Base-by-base conservation (phyloP, 2,113 vertebrate genomes). In the Balaeniceps rex region DNA sequence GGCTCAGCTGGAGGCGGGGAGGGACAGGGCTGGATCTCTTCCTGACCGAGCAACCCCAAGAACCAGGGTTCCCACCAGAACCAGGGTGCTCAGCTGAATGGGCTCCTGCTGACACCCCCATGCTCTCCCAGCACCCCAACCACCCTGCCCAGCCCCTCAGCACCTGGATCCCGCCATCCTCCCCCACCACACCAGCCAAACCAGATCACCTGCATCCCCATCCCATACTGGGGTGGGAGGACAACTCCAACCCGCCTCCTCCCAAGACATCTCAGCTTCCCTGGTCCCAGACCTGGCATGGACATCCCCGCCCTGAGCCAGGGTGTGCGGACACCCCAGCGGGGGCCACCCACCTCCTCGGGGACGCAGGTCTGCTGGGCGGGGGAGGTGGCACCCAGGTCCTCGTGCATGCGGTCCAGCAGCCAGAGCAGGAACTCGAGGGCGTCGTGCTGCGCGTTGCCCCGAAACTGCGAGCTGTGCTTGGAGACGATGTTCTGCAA, bases 381-480 rank as follows among this genome's bases (percentile, higher is more conserved):
- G 1, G 93, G 91, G 64, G 98, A 98, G 3, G 96, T 96, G 6
- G 97, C 87, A 14, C 98, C 99, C 97, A 99, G 98, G 85, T 99
- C 99, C 96, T 99, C 99, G 0, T 99, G 98, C 94, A 99, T 98
- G 40, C 98, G 97, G 84, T 99, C 99, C 97, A 99, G 97, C 78
- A 99, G 96, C 99, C 99, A 99, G 75, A 99, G 99, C 78, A 99
- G 98, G 96, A 99, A 99, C 97, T 99, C 99, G 40, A 99, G 98
- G 82, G 99, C 99, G 0, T 99, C 99, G 0, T 99, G 99, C 91
- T 99, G 99, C 13, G 99, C 98, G 29, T 99, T 99, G 60, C 99
- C 99, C 40, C 98, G 98, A 94, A 99, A 99, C 98, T 99, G 99
- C 15, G 99, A 95, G 85, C 98, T 98, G 19, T 99, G 99, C 96